Evolutionary conservation across 2,113 vertebrate species (phyloP), one percentile per base, ranked within the genome.

Genomic region (Callionymus lyra): DNA sequence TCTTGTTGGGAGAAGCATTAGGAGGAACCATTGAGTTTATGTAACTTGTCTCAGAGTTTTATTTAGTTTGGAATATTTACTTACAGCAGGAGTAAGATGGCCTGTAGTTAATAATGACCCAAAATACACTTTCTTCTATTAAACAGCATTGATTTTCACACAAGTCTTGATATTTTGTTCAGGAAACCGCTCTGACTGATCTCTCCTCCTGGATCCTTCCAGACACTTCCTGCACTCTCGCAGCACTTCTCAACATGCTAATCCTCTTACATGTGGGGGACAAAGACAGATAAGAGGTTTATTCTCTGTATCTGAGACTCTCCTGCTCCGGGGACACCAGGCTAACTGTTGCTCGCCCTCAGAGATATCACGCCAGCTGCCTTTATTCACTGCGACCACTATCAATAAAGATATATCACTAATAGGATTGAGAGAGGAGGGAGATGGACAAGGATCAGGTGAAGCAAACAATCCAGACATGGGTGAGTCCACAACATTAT

Each of bases 391-490:
- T 6, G 12, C 10, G 1, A n/a, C 17, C 6, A 2, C 4, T 21
- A n/a, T 36, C 53, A 34, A 55, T 43, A 53, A 41, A 68, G 35
- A 57, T 47, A 31, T 35, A 42, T 34, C 54, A 39, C 21, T 44
- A 54, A 60, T 34, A 55, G 66, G 68, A 70, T 65, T 72, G 50
- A 1, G 34, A 32, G 37, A 53, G 44, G 15, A 34, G 59, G 32
- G 68, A 9, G 65, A 92, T 92, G 90, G 84, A 88, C 33, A 74
- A 84, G 57, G 85, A 89, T 48, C 84, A 91, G 57, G 78, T 93
- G 78, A 83, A 88, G 21, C 82, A 82, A 27, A 54, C 91, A 62
- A 82, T 96, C 79, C 83, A 85, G 53, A 89, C 82, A 94, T 94
- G 94, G 6, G 94, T 97, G 84, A 92, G 93, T 89, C 61, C 38